These are phyloP conservation scores for Ctenosaura bakeri DNA, from an alignment of 2,797 vertebrate species.

Conservation along the genomic window DNA sequence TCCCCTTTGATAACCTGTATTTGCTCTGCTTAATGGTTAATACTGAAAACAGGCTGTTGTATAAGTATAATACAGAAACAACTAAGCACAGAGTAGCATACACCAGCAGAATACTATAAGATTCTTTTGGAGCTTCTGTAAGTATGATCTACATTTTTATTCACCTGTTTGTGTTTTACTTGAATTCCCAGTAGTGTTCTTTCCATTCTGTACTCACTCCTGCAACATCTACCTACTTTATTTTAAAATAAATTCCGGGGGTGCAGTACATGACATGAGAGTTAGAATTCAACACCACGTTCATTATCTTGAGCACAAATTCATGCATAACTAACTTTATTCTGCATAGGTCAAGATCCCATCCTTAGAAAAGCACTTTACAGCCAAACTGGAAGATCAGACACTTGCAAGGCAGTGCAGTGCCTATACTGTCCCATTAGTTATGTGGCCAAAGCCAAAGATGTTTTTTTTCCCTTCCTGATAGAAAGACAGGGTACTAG, in stretches of 20 bases:
- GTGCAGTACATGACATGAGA: background rate
- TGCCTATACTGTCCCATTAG: too few relatives aligned
- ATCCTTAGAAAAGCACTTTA: background rate
- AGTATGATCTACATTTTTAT: slow-evolving; percentile 1
- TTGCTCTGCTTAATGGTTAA: slow-evolving; percentile 34
- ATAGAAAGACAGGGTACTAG: background rate
- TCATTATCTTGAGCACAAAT: background rate
- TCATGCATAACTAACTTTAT: background rate
- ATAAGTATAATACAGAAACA: background rate
- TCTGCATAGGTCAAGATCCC: background rate
- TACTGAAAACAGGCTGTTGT: background rate
- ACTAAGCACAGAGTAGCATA: background rate
- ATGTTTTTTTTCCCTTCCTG: background rate
- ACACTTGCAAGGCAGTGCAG: background rate
- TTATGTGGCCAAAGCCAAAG: background rate
- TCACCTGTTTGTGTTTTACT: background rate
- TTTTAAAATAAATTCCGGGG: background rate
- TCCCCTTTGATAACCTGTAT: background rate
- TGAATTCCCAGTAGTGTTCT: background rate
- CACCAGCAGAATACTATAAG: background rate
- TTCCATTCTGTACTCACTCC: background rate
- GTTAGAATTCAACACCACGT: background rate
- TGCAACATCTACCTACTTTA: too few relatives aligned
- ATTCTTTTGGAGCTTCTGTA: background rate
- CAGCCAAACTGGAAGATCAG: background rate